Conservation (phyloP, 2,888 invertebrate genomes). For the Silvanus unidentatus region DNA sequence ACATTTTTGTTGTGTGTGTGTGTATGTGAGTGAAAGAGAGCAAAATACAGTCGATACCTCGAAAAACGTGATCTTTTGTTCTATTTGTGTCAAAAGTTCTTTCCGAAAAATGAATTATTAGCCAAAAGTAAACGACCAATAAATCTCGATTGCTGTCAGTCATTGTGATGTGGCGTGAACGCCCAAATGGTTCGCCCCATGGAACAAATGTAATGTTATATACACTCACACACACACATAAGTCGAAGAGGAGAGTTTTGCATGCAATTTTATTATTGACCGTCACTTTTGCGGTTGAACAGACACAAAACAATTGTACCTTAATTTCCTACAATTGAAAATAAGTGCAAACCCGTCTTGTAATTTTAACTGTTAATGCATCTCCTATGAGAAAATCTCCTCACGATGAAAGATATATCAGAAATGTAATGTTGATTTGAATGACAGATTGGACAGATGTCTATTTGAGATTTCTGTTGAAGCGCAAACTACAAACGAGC, state of each 20-base stretch:
- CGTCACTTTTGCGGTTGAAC: no score
- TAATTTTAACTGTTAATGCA: no score
- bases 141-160: constrained; percentile 48
- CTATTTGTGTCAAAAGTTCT: constrained; percentile 44
- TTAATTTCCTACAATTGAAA: no score
- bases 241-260: constrained; percentile 15
- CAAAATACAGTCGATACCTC: constrained; percentile 9
- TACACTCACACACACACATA: background rate
- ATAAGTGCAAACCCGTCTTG: no score
- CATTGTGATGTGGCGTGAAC: constrained; percentile 37
- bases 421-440: constrained; percentile 16
- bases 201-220: no score
- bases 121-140: constrained; percentile 45
- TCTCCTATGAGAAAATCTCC: no score
- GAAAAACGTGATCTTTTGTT: constrained; percentile 39
- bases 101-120: constrained; percentile 48
- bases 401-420: no score
- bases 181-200: constrained; percentile 6
- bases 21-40: no score
- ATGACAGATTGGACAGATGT: constrained; percentile 22
- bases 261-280: background rate
- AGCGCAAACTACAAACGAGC: constrained; percentile 27
- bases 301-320: no score
- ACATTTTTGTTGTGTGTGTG: no score
- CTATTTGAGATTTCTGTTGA: constrained; percentile 26